A percentile compares a stretch with the other conserved stretches of the same genome.
Conservation (phyloP, 2,113 vertebrate genomes). For the Cyprinodon brontotheroides region DNA sequence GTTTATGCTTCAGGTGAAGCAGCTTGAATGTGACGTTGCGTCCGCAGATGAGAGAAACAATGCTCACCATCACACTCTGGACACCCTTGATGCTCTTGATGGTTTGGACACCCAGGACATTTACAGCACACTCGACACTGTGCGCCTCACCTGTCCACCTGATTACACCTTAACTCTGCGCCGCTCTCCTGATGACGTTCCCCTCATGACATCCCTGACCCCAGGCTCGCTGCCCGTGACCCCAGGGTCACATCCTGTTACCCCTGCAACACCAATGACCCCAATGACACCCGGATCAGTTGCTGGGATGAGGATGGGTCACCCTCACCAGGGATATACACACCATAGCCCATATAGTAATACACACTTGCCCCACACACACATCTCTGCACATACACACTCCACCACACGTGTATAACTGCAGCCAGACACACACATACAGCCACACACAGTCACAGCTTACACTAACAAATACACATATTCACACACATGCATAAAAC, state of each 20-base stretch:
- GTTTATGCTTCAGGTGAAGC: slow-evolving; percentile 82
- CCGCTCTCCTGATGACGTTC: slow-evolving; percentile 92
- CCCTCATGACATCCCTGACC: slow-evolving; percentile 92
- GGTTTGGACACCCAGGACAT: slow-evolving; percentile 79
- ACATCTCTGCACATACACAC: slow-evolving; percentile 85
- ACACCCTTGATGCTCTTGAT: slow-evolving; percentile 76
- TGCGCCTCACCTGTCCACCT: slow-evolving; percentile 89
- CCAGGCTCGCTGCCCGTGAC: slow-evolving; percentile 74
- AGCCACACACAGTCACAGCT: slow-evolving; percentile 37
- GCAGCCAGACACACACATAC: slow-evolving; percentile 43
- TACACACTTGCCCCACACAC: slow-evolving; percentile 93
- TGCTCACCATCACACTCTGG: slow-evolving; percentile 74
- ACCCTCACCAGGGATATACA: slow-evolving; percentile 89
- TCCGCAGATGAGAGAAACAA: slow-evolving; percentile 87
- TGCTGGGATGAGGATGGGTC: slow-evolving; percentile 88
- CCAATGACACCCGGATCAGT: slow-evolving; percentile 94
- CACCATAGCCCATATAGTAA: slow-evolving; percentile 91
- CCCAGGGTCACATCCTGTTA: slow-evolving; percentile 75
- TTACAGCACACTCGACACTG: slow-evolving; percentile 83
- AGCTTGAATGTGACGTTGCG: slow-evolving; percentile 89
- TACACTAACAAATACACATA: slow-evolving; percentile 14
- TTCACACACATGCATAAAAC: slow-evolving; percentile 40
- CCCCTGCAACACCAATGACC: slow-evolving; percentile 80
- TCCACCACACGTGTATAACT: slow-evolving; percentile 96
- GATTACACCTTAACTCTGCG: slow-evolving; percentile 95